Evolutionary conservation across 2,888 invertebrate species (phyloP).

Genomic region (Cheilosia vernalis): DNA sequence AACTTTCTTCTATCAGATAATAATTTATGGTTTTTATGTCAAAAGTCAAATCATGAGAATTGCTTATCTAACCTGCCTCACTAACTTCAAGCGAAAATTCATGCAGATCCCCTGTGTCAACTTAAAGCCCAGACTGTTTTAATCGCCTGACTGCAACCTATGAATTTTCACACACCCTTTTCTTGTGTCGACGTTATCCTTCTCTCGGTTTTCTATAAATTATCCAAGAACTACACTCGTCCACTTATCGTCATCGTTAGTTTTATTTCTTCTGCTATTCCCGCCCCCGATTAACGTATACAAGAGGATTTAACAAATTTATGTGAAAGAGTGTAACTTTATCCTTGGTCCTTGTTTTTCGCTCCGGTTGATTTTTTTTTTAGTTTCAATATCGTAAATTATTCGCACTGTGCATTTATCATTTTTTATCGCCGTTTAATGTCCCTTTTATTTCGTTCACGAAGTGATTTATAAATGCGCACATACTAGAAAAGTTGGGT

Average conservation of each 20-base stretch:
- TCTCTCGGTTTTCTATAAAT: constrained; percentile 51
- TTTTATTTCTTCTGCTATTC: constrained; percentile 6
- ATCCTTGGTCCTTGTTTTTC: constrained; percentile 35
- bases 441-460: constrained; percentile 71
- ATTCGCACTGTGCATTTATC: constrained; percentile 71
- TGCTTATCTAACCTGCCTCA: background rate
- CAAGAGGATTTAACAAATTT: constrained; percentile 50
- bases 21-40: no score
- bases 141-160: constrained; percentile 53
- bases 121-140: constrained; percentile 25
- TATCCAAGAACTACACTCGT: constrained; percentile 47
- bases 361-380: constrained; percentile 11
- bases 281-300: constrained; percentile 45
- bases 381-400: constrained; percentile 67
- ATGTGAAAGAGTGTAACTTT: constrained; percentile 29
- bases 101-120: background rate
- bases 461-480: constrained; percentile 71
- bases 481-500: background rate
- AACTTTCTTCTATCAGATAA: no score
- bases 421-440: constrained; percentile 75
- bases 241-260: constrained; percentile 45
- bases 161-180: constrained; percentile 35
- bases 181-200: constrained; percentile 36
- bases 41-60: no score
- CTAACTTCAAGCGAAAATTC: background rate